A percentile compares a stretch with the other conserved stretches of the same genome.
Conservation (phyloP, 2,888 invertebrate genomes). For the Cylindroiulus punctatus region DNA sequence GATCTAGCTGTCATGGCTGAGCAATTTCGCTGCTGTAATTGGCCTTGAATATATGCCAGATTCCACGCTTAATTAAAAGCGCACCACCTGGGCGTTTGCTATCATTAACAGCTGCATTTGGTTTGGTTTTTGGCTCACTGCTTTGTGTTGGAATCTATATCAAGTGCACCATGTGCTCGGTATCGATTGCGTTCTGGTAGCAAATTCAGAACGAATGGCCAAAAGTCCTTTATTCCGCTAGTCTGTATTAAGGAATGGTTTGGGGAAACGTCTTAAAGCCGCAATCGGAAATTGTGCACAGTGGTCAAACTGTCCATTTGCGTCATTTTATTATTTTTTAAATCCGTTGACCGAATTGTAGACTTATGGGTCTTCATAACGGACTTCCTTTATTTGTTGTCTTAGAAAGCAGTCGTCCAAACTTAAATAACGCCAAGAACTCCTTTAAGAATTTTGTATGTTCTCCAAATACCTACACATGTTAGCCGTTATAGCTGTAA, state of each 20-base stretch:
- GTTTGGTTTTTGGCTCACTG: not conserved
- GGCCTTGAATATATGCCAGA: conserved; percentile 25
- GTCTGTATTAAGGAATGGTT: conserved; percentile 13
- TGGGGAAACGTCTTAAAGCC: not conserved
- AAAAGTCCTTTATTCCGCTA: not conserved
- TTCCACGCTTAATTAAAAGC: conserved; percentile 40
- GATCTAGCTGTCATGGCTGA: not conserved
- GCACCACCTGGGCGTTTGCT: conserved; percentile 38
- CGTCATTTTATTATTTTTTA: too few species aligned
- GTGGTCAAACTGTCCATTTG: not conserved
- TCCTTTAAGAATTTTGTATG: too few species aligned
- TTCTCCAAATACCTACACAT: too few species aligned
- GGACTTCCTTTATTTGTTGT: too few species aligned
- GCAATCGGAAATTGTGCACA: not conserved
- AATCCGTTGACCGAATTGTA: too few species aligned
- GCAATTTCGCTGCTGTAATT: not conserved
- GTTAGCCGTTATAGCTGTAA: too few species aligned
- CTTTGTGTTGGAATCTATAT: not conserved
- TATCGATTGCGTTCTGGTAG: not conserved
- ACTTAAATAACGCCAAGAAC: too few species aligned
- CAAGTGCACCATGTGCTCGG: not conserved
- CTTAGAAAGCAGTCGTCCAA: too few species aligned
- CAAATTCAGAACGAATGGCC: not conserved
- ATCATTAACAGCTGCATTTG: conserved; percentile 10
- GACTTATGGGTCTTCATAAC: too few species aligned